A percentile compares a stretch with the other conserved stretches of the same genome.
phyloP scores from a whole-genome alignment of 1,140 invertebrate species.

The Nylanderia fulva region DNA sequence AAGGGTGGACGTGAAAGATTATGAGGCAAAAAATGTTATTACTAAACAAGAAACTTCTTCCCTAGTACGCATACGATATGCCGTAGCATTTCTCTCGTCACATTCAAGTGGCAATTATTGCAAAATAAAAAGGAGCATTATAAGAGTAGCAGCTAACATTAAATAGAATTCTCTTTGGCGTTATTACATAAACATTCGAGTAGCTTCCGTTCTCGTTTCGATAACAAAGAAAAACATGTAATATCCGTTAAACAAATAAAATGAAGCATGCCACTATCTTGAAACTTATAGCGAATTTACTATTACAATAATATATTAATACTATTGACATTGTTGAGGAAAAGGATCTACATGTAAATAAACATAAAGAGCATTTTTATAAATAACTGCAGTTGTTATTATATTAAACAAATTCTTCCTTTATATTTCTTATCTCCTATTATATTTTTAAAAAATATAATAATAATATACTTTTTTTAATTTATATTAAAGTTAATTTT shows the following conservation, averaged over 20 bases:
- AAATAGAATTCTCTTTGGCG: constrained; percentile 73
- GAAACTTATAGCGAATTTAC: constrained; percentile 66
- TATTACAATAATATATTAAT: constrained; percentile 77
- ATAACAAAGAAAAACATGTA: constrained; percentile 58
- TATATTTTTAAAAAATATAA: not conserved
- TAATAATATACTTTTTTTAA: not conserved
- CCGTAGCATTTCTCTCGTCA: constrained; percentile 55
- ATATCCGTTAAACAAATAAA: constrained; percentile 61
- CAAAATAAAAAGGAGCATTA: constrained; percentile 44
- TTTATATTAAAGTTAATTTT: no score
- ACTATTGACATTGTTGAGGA: constrained; percentile 80
- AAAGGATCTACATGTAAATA: constrained; percentile 82
- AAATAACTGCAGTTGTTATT: constrained; percentile 60
- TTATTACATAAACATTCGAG: constrained; percentile 69
- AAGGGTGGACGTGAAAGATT: not conserved
- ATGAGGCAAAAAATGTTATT: constrained; percentile 25
- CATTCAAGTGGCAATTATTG: constrained; percentile 55
- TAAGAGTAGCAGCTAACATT: constrained; percentile 62
- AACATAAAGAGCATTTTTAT: constrained; percentile 82
- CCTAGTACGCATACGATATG: constrained; percentile 26
- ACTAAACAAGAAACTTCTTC: constrained; percentile 60
- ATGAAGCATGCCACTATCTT: constrained; percentile 74
- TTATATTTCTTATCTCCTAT: not conserved
- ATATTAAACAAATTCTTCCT: not conserved
- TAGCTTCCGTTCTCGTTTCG: constrained; percentile 67